These are phyloP conservation scores for Drosophila athabasca DNA, from an alignment of 1,140 invertebrate species.

Conservation along the genomic window DNA sequence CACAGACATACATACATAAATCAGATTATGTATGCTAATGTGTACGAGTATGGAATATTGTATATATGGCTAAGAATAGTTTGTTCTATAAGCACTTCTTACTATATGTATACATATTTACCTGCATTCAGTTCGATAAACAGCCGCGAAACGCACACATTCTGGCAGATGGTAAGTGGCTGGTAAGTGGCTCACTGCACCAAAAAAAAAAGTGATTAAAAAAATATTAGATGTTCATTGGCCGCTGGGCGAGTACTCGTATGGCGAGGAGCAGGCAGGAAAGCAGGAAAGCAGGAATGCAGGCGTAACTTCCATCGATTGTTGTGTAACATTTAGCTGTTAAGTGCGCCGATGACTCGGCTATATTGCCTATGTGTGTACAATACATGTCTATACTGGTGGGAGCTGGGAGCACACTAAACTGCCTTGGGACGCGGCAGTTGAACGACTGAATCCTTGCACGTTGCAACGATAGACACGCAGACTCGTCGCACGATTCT, in stretches of 20 bases:
- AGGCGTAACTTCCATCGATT: too few species aligned
- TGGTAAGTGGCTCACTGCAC: slow-evolving; percentile 40
- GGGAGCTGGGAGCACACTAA: slow-evolving; percentile 53
- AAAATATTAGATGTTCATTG: slow-evolving; percentile 7
- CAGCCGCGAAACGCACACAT: too few species aligned
- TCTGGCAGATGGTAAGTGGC: background rate
- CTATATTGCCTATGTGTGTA: background rate
- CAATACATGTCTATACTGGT: slow-evolving; percentile 11
- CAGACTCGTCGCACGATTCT: slow-evolving; percentile 58
- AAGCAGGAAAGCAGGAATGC: too few species aligned
- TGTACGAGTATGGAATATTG: too few species aligned
- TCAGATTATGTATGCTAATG: slow-evolving; percentile 5
- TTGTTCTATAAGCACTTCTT: background rate
- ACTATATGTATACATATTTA: slow-evolving; percentile 37
- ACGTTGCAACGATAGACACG: slow-evolving; percentile 74
- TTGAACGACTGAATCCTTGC: slow-evolving; percentile 77
- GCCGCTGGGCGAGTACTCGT: too few species aligned
- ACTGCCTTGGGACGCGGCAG: slow-evolving; percentile 82
- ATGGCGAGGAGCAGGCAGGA: too few species aligned
- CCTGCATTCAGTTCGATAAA: background rate
- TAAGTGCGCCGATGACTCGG: background rate
- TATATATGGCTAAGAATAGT: too few species aligned
- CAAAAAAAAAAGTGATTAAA: slow-evolving; percentile 32
- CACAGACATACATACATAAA: background rate
- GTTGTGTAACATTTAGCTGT: background rate